Evolutionary conservation across 2,797 vertebrate genomes (phyloP), one percentile per base, ranked within the genome.

Genomic region (Gadopsis bispinosus): DNA sequence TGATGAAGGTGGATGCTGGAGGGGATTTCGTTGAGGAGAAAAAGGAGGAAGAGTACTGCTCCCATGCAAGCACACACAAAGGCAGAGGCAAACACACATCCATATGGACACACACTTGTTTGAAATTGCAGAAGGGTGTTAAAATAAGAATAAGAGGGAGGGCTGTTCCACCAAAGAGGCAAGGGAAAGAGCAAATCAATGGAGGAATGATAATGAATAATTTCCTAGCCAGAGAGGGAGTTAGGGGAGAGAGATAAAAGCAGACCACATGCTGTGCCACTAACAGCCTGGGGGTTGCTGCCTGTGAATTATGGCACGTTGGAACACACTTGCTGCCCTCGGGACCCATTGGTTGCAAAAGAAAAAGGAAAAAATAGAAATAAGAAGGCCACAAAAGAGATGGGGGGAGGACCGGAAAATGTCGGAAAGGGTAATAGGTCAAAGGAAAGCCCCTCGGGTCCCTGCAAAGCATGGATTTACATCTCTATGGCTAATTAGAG

Each of bases 181-280:
- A 72, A 73, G 73, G 85, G 81, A 82, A 81, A 87, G 83, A 84
- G 68, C 83, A 83, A 91, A 89, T 91, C 89, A 89, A 83, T 87
- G 86, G 68, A 92, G 83, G 88, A 83, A 86, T 83, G 88, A 90
- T 89, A 93, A 93, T 92, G 77, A 92, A 92, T 91, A 83, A 91
- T 91, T 88, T 92, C 89, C 89, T 90, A 16, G 33, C 83, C 73
- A 76, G 84, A 85, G 85, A 86, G 76, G 74, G 83, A 87, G 88
- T 90, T 88, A 81, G 84, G 88, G 81, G 73, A 90, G 81, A 73
- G 83, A 93, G 92, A 93, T 93, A 92, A 92, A 93, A 94, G 91
- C 83, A 86, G 92, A 92, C 92, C 90, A 87, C 93, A 94, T 92
- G 92, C 92, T 89, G 93, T 0, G 89, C 66, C 56, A 64, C 88